These are phyloP conservation scores for Gnathonemus longibarbis DNA, from an alignment of 2,113 vertebrate genomes.

Conservation along the genomic window DNA sequence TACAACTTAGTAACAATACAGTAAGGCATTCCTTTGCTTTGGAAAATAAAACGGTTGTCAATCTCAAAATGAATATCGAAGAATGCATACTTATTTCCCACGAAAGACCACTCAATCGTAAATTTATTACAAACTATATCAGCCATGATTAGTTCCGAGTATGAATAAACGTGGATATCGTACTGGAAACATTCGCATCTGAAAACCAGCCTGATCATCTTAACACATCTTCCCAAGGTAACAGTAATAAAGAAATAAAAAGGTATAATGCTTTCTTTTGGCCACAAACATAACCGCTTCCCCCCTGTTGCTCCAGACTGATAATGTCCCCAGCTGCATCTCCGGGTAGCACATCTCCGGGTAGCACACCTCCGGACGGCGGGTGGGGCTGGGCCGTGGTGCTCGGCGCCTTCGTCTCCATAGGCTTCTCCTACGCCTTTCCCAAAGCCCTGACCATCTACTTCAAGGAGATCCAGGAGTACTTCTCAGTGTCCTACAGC, in stretches of 20 bases:
- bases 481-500: constrained; percentile 64
- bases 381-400: constrained; percentile 71
- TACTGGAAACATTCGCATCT: not conserved
- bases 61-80: not conserved
- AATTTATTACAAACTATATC: not conserved
- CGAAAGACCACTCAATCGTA: not conserved
- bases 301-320: constrained; percentile 7
- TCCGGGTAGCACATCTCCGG: constrained; percentile 40
- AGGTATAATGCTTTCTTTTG: not conserved
- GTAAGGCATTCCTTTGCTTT: not conserved
- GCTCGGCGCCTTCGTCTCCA: constrained; percentile 63
- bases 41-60: not conserved
- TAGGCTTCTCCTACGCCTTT: constrained; percentile 72
- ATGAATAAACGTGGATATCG: not conserved
- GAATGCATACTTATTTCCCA: not conserved
- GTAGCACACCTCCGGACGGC: constrained; percentile 55
- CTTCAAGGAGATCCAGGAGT: constrained; percentile 71
- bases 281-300: not conserved
- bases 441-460: constrained; percentile 70
- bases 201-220: not conserved
- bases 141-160: not conserved
- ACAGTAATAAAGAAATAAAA: not conserved
- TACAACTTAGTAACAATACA: not conserved
- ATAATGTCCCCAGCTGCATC: constrained; percentile 46
- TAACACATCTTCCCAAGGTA: not conserved